Base-by-base conservation (phyloP, 2,888 invertebrate species). In the Ormyrus thymus region DNA sequence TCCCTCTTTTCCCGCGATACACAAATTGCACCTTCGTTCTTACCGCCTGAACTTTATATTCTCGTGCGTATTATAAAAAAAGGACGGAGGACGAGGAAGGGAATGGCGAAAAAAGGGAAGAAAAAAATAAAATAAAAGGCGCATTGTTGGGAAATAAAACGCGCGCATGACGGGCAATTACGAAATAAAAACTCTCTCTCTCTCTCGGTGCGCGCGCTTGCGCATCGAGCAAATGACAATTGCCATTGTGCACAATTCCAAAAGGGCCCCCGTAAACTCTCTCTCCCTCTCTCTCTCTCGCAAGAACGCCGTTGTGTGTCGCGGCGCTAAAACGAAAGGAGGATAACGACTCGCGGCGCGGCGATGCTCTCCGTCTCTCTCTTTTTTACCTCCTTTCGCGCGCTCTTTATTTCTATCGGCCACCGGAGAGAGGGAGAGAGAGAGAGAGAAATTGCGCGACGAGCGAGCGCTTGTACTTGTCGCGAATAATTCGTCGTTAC, bases 191-290 rank as follows among this genome's bases (percentile, higher is more conserved):
- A 79, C 59, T 48, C 29, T 29, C 29, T 29, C 29, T 29, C 29
- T 29, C n/a, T n/a, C n/a, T n/a, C 70, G 65, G 62, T n/a, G 56
- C 43, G 53, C 48, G 68, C 56, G 53, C 29, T 29, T 43, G 68
- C 56, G 72, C 76, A 72, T 51, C 72, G 68, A 61, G 76, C 72
- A 76, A 76, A 80, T 73, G 80, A 80, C 80, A 80, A 80, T 80
- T 76, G 76, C 71, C 72, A 80, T 80, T 77, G 80, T 79, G 72
- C 75, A 66, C 71, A 2, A 4, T 76, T 79, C 71, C 59, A 69
- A 79, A 79, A 79, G 75, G 75, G 61, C 55, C 48, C 29, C 70
- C 65, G 70, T 75, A 53, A 78, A 75, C 51, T 79, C 78, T 50
- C 71, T 61, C 62, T 50, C 71, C 51, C 62, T 51, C 55, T 50